Evolutionary conservation across 2,888 invertebrate species (phyloP).

Genomic region (Drosophila anomalipes): DNA sequence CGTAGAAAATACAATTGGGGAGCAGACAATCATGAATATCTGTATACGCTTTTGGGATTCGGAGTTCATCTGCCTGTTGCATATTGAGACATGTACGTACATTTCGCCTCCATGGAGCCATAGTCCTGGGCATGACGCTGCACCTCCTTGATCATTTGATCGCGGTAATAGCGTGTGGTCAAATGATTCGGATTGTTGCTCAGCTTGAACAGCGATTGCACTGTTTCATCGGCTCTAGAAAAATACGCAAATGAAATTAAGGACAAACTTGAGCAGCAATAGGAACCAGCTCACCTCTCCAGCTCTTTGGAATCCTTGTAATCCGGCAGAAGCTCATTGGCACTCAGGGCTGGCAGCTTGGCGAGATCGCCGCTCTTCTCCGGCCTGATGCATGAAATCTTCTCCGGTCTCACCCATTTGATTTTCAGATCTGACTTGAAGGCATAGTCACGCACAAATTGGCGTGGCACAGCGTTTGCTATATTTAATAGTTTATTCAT

Average conservation of each 20-base stretch:
- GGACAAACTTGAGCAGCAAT: no score
- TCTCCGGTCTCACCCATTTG: conserved; percentile 91
- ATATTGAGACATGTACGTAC: conserved; percentile 85
- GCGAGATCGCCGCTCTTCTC: conserved; percentile 90
- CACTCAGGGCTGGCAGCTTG: conserved; percentile 86
- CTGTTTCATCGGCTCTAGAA: conserved; percentile 89
- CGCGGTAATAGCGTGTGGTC: conserved; percentile 86
- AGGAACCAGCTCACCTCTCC: conserved; percentile 86
- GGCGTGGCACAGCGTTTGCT: conserved; percentile 59
- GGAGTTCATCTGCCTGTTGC: neutral
- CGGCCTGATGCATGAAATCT: conserved; percentile 88
- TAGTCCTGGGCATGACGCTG: conserved; percentile 90
- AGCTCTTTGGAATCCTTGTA: conserved; percentile 89
- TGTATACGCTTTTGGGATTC: neutral
- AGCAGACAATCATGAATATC: neutral
- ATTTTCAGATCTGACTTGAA: conserved; percentile 91
- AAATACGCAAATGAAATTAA: neutral
- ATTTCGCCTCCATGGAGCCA: conserved; percentile 89
- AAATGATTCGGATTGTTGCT: conserved; percentile 88
- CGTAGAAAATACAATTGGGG: neutral
- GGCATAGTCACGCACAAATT: conserved; percentile 84
- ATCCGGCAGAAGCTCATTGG: conserved; percentile 86
- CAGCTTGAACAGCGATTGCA: conserved; percentile 90
- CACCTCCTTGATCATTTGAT: conserved; percentile 88
- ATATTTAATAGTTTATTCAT: conserved; percentile 74